A percentile compares a stretch with the other conserved stretches of the same genome.
Evolutionary conservation across 2,113 vertebrate species (phyloP).

Genomic region (Peromyscus polionotus): DNA sequence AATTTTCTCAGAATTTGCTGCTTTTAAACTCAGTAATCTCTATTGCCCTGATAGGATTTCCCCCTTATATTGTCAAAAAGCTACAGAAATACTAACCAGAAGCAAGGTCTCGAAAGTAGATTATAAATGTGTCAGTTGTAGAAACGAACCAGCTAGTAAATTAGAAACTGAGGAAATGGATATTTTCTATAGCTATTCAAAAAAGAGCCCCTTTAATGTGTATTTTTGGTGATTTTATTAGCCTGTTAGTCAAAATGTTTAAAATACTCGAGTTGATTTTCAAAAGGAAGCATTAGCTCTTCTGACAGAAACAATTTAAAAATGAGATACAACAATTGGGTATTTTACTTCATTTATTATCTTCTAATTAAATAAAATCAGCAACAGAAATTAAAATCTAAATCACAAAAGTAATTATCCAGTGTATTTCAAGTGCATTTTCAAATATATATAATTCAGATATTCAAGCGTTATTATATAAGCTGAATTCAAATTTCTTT

Average conservation of each 20-base stretch:
- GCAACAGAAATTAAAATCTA: constrained; percentile 97
- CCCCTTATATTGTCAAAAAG: constrained; percentile 50
- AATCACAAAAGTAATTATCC: constrained; percentile 99
- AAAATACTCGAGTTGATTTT: constrained; percentile 66
- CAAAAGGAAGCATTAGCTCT: constrained; percentile 65
- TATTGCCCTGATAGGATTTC: constrained; percentile 12
- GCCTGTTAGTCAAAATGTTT: constrained; percentile 46
- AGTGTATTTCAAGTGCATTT: constrained; percentile 99
- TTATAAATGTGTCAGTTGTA: constrained; percentile 67
- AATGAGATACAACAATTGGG: constrained; percentile 89
- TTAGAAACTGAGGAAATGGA: constrained; percentile 61
- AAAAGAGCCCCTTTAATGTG: constrained; percentile 42
- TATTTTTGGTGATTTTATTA: constrained; percentile 65
- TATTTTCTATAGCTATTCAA: constrained; percentile 61
- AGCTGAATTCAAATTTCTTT: constrained; percentile 93
- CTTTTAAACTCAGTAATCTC: constrained; percentile 36
- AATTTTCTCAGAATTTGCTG: constrained; percentile 65
- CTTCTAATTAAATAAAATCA: constrained; percentile 99
- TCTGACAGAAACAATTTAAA: constrained; percentile 79
- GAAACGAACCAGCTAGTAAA: constrained; percentile 67
- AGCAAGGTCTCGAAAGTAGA: constrained; percentile 58
- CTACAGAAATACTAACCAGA: constrained; percentile 43
- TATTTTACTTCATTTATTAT: constrained; percentile 97
- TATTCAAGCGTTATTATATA: constrained; percentile 96
- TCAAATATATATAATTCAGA: constrained; percentile 96